Base-by-base conservation (phyloP, 1,140 invertebrate genomes). In the Sipha flava region DNA sequence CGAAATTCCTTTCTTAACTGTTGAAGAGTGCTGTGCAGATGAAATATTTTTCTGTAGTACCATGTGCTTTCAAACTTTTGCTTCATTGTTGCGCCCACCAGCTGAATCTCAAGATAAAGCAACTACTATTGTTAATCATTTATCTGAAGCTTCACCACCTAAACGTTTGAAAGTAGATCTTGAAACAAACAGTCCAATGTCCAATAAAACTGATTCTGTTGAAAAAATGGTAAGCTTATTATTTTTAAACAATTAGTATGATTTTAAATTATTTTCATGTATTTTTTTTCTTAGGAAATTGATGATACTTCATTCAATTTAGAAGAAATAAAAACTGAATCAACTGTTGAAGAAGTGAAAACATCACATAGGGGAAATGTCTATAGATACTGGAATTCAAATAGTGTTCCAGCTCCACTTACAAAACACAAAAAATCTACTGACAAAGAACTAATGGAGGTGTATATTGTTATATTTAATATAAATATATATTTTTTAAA, bases 1-100 rank as follows among this genome's bases (percentile, higher is more conserved):
- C 1, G 94, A 96, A 83, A 88, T 96, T 81, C 91, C 92, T 40
- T 89, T 92, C 79, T 85, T 93, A 29, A 88, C 89, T 73, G 88
- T 89, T 73, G 88, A 90, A 82, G 90, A 91, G 83, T 87, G n/a
- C n/a, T n/a, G 82, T n/a, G 89, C 88, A 62, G 91, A 92, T 83
- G 92, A 93, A 83, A 85, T 93, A 49, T 93, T 89, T 83, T 97
- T 96, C 84, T 97, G 95, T 85, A 94, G 93, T 81, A 89, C 90
- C 18, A 89, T 90, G 81, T 97, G 95, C 85, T 92, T 93, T 86
- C 91, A 95, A 85, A 92, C 92, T 84, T 90, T 77, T 91, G 2
- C 85, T 91, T 70, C 75, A 14, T 90, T 90, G 81, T 89, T 92
- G 54, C 81, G 80, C 21, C 81, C 81, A 14, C 81, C 81, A 31